phyloP scores from a whole-genome alignment of 2,113 vertebrate genomes.

The Microcebus murinus region DNA sequence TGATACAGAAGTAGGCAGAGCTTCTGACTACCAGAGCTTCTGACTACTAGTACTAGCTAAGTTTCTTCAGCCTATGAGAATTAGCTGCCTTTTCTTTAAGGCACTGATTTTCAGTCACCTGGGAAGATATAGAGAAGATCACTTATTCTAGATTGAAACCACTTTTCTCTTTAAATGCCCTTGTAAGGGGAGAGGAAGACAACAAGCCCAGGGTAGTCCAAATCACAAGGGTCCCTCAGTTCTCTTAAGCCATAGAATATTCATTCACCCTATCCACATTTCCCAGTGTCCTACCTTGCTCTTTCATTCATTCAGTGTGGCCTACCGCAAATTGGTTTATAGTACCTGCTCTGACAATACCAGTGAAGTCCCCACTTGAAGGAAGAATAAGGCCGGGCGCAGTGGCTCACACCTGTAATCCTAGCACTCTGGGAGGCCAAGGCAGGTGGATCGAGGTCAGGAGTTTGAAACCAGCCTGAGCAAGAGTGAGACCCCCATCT shows the following conservation, averaged over 20 bases:
- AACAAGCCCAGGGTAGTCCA: neutral
- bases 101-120: neutral
- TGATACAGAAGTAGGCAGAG: slow-evolving; percentile 5
- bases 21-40: neutral
- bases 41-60: neutral
- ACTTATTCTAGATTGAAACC: slow-evolving; percentile 19
- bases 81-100: slow-evolving; percentile 9
- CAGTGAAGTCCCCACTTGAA: neutral
- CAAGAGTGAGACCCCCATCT: no score
- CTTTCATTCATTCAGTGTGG: neutral
- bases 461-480: no score
- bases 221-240: neutral
- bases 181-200: slow-evolving; percentile 2
- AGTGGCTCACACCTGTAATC: no score
- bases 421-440: no score
- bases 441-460: no score
- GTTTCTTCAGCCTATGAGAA: slow-evolving; percentile 27
- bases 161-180: neutral
- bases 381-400: neutral
- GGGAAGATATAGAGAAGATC: neutral
- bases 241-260: neutral
- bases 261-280: neutral
- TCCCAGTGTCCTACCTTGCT: neutral
- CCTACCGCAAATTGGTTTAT: neutral
- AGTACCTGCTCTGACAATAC: slow-evolving; percentile 23